phyloP scores from a whole-genome alignment of 92 coral and sea anemone species.

The Porites lobata region DNA sequence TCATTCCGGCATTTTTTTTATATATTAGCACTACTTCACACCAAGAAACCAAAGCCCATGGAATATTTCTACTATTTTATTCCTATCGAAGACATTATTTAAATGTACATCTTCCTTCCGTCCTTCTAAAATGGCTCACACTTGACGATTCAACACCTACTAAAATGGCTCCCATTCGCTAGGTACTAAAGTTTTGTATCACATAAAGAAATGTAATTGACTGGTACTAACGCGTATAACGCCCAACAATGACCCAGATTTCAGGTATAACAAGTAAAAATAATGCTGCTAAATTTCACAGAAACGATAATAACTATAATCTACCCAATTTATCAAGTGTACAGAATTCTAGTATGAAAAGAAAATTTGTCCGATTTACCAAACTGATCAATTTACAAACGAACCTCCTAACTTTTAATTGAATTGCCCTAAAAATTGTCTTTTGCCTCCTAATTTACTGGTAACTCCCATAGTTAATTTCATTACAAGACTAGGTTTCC shows the following conservation, averaged over 20 bases:
- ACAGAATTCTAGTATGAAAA: neutral
- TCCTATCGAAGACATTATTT: too few species aligned
- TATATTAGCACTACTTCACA: too few species aligned
- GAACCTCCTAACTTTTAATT: neutral
- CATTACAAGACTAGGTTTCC: neutral
- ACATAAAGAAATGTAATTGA: too few species aligned
- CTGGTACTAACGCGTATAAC: neutral
- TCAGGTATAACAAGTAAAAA: neutral
- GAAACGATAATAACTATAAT: neutral
- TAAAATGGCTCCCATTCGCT: neutral
- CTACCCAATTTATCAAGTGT: neutral
- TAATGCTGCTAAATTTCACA: neutral
- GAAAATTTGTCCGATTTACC: neutral
- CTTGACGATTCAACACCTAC: neutral
- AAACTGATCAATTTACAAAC: neutral
- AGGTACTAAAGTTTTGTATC: neutral
- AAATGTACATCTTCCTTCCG: neutral
- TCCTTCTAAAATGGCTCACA: neutral
- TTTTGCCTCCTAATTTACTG: neutral
- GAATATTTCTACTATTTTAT: too few species aligned
- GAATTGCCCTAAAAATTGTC: neutral
- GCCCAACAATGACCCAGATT: neutral
- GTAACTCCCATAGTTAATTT: too few species aligned
- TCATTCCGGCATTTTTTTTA: too few species aligned
- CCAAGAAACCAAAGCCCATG: too few species aligned